Percentiles rank a stretch among this genome's conserved stretches.
Conservation (phyloP, 1,140 invertebrate genomes). For the Eriocheir sinensis region DNA sequence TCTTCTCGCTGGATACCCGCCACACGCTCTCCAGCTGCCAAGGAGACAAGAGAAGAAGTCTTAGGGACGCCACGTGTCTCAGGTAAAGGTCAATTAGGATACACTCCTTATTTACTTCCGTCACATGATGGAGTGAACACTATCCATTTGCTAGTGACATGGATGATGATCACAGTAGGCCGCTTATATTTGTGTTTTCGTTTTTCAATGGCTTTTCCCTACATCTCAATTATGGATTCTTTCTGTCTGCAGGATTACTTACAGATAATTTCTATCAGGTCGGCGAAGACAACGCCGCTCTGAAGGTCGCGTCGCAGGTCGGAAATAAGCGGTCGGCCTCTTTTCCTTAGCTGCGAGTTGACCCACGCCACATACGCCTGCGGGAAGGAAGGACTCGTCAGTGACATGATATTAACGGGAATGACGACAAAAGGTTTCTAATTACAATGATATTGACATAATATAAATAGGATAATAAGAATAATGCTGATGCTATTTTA, state of each 20-base stretch:
- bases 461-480: background rate
- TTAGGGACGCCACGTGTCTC: background rate
- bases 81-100: background rate
- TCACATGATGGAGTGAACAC: background rate
- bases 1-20: conserved; percentile 80
- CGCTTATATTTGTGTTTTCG: no score
- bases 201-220: background rate
- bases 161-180: no score
- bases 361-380: conserved; percentile 83
- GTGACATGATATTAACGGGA: background rate
- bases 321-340: conserved; percentile 81
- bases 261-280: conserved; percentile 83
- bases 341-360: conserved; percentile 83
- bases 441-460: background rate
- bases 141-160: no score
- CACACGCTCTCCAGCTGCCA: conserved; percentile 81
- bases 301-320: conserved; percentile 82
- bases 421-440: no score
- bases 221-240: background rate
- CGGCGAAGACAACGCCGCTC: conserved; percentile 82
- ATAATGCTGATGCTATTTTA: no score
- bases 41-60: background rate
- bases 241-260: conserved; percentile 78
- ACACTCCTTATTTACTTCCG: background rate
- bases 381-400: conserved; percentile 71